Percentiles rank a stretch among this genome's conserved stretches.
Conservation (phyloP, 2,888 invertebrate species). For the Pristionchus japonicus region DNA sequence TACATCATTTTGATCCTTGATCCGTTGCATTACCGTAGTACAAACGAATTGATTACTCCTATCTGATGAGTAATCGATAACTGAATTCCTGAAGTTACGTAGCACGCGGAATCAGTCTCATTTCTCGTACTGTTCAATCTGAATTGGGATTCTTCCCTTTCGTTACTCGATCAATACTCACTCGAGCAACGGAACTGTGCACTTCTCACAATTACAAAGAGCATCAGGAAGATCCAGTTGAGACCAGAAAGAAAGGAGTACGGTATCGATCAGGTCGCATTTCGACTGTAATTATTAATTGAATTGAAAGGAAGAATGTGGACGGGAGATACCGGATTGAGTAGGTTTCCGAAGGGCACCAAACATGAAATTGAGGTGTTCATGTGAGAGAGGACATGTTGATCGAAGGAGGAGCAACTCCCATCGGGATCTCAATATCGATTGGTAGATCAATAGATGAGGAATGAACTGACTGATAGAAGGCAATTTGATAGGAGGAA, state of each 20-base stretch:
- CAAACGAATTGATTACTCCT: conserved; percentile 23
- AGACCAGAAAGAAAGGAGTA: conserved; percentile 34
- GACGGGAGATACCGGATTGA: not conserved
- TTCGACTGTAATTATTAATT: not conserved
- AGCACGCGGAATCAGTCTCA: not conserved
- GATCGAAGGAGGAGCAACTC: not conserved
- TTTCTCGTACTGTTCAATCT: not conserved
- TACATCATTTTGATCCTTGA: not conserved
- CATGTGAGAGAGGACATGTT: not conserved
- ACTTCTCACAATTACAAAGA: conserved; percentile 33
- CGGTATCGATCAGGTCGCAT: conserved; percentile 1
- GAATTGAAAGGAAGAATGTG: not conserved
- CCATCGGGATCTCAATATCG: conserved; percentile 22
- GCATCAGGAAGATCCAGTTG: not conserved
- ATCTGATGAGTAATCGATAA: not conserved
- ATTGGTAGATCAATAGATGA: not conserved
- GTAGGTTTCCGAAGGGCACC: not conserved
- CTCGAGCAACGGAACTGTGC: not conserved
- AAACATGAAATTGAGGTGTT: not conserved
- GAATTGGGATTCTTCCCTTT: not conserved
- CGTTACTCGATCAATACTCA: not conserved
- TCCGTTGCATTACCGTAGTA: not conserved
- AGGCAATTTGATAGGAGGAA: conserved; percentile 10
- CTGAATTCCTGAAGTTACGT: not conserved
- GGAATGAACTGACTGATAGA: not conserved